These are phyloP conservation scores for Aythya baeri DNA, from an alignment of 2,113 vertebrate genomes.

Conservation along the genomic window DNA sequence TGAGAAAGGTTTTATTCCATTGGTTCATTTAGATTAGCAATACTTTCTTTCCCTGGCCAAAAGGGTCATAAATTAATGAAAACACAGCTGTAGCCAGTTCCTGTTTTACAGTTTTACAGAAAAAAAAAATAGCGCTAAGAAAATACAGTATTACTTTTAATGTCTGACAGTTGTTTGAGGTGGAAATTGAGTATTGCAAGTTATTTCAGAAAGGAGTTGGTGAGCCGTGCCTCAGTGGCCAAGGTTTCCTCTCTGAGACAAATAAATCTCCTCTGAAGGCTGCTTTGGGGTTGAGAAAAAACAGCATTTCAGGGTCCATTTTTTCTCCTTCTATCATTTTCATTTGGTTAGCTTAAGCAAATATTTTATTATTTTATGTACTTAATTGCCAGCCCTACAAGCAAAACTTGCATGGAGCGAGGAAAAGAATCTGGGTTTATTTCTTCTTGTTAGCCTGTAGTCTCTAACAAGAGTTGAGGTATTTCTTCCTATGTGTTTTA, in stretches of 20 bases:
- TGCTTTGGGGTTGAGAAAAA: not conserved
- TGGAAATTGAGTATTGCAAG: slow-evolving; percentile 19
- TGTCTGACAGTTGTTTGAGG: not conserved
- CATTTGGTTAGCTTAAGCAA: not conserved
- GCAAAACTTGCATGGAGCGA: not conserved
- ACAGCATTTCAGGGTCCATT: not conserved
- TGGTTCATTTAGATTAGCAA: not conserved
- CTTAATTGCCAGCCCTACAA: not conserved
- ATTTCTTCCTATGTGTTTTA: not conserved
- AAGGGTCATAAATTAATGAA: not conserved
- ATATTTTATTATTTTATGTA: not conserved
- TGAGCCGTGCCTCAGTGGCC: not conserved
- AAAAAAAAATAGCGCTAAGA: not conserved
- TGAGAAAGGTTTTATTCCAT: not conserved
- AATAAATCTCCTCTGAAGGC: not conserved
- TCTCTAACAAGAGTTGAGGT: not conserved
- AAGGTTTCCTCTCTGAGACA: not conserved
- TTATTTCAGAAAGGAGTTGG: not conserved
- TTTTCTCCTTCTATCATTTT: not conserved
- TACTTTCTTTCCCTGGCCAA: not conserved
- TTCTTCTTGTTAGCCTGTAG: not conserved
- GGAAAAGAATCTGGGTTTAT: not conserved
- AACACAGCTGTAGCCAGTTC: not conserved
- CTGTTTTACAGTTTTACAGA: not conserved
- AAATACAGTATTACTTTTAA: slow-evolving; percentile 2